Evolutionary conservation across 1,140 invertebrate species (phyloP), one percentile per base, ranked within the genome.

Genomic region (Acromyrmex heyeri): DNA sequence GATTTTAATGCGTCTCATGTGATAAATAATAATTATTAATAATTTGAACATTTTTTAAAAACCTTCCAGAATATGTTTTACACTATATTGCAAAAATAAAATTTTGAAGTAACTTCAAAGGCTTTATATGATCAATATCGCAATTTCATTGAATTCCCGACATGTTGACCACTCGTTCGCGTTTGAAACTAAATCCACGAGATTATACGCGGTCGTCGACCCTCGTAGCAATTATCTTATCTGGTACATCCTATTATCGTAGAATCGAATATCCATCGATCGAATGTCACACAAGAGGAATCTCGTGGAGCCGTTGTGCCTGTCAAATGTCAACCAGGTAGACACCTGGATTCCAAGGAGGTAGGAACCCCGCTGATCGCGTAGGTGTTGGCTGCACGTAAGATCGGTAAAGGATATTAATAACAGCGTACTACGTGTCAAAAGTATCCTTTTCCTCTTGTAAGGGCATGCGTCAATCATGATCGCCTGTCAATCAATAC

Each of bases 261-360:
- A 77, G 73, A 86, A 69, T 62, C 73, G 69, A 65, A 79, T 55
- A 76, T 91, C 83, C 76, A 89, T 91, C 87, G 88, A 91, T 90
- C 88, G 91, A 61, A 73, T 85, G 92, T 91, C 91, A 93, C 27
- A 86, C 34, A 24, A 76, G 91, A 90, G 73, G 82, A 88, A 92
- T 92, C 75, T 85, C 85, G 64, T 64, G 24, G 24, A 67, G 91
- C 75, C 90, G 76, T 90, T 75, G 76, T 81, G 88, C 90, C 88
- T 93, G 93, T 93, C 93, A 94, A 90, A 91, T 90, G 92, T 93
- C 88, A 89, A 89, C 82, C 87, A 73, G 88, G 53, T 87, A 76
- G 89, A 92, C 87, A 85, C 57, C 87, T 72, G 81, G 67, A 90
- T 91, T 86, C 67, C 64, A 34, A 38, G 61, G 87, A 77, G 86